Base-by-base conservation (phyloP, 1,140 invertebrate species). In the Hyposmocoma kahamanoa region DNA sequence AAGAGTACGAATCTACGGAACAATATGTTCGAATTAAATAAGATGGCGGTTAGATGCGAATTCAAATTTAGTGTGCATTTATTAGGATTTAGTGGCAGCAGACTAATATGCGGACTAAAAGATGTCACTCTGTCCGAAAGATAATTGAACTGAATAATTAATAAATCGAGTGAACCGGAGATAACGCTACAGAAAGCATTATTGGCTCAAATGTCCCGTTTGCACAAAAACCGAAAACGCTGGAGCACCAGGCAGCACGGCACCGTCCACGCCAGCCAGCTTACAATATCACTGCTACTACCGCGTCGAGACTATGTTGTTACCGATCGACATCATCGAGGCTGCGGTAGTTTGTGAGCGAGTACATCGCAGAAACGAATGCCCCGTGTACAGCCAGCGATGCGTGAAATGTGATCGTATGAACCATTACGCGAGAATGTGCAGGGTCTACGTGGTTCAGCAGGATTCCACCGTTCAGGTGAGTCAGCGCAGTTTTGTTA, bases 1-100 rank as follows among this genome's bases (percentile, higher is more conserved):
- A 50, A 18, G 24, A 42, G n/a, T 30, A 43, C 3, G 53, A 63
- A 26, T 41, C 50, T 6, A 43, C 55, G 13, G 53, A 63, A 13
- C 49, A 51, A 24, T 63, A 50, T 49, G 0, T 60, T 53, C 18
- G 49, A 53, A 26, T 24, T 63, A 24, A 54, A 53, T 26, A 60
- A 60, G 20, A 49, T 56, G 34, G 52, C 57, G 9, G 15, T 43
- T 10, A 57, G 28, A 18, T 60, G 61, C 47, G 58, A 63, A 28
- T 57, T 63, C 30, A 38, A 24, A 15, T n/a, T n/a, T n/a, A n/a
- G n/a, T n/a, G n/a, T n/a, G n/a, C n/a, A 22, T 3, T 19, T 64
- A 8, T 21, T 32, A 5, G 50, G 50, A 53, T 26, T 46, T 64
- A 22, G 38, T 64, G 1, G 48, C 11, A 51, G 56, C 20, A 42